Base-by-base conservation (phyloP, 2,888 invertebrate species). In the Rotaria sp. region DNA sequence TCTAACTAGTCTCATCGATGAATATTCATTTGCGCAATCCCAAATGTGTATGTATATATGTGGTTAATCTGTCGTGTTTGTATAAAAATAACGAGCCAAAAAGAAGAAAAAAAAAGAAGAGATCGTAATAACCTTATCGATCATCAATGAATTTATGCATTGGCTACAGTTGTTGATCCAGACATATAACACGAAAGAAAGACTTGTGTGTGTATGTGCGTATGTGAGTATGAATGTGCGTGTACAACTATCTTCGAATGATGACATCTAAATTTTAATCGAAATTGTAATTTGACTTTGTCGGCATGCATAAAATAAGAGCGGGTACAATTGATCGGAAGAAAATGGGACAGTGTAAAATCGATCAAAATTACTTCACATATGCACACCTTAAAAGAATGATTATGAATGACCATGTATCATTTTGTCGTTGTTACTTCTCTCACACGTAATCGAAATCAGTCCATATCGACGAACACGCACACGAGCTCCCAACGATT, bases 291-390 rank as follows among this genome's bases (percentile, higher is more conserved):
- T 59, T n/a, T 59, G n/a, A 59, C 57, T 59, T 59, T 59, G 57
- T 59, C 57, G 57, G 57, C 57, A 59, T 30, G 57, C 15, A 30
- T n/a, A 59, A 15, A 30, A 13, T 59, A 30, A 15, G 13, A 13
- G 13, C 57, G 30, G 30, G 15, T 10, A 59, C 13, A 13, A 59
- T 30, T 59, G 57, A 59, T 59, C 57, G 30, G 7, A n/a, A 59
- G 11, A 59, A 59, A 59, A 11, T 59, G 1, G 57, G 57, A 59
- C 57, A 59, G 57, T 59, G 30, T 59, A 59, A 59, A 59, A 59
- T 59, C 57, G 57, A 59, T 59, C 57, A 59, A 59, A 59, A 59
- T 59, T 59, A 59, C 57, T 59, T 59, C 57, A 59, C 30, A n/a
- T 30, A 30, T 59, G n/a, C 15, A 59, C 57, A 59, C n/a, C 57